Conservation (phyloP, 2,888 invertebrate species). For the Metallyticus violacea region DNA sequence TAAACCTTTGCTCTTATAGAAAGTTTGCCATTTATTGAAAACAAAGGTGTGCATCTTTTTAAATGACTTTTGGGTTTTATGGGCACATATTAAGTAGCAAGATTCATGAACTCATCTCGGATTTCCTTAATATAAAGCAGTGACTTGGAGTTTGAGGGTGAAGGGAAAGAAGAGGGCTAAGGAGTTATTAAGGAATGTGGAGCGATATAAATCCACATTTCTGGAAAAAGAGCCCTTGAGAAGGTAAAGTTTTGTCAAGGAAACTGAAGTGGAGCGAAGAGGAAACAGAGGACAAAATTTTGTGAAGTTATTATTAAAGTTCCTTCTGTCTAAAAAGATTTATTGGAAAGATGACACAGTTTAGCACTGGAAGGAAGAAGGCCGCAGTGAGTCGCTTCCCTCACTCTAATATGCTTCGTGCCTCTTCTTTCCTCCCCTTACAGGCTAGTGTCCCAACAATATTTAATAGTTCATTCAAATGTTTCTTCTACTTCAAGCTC, state of each 20-base stretch:
- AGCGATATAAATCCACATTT: conserved; percentile 4
- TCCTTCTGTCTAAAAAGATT: conserved; percentile 1
- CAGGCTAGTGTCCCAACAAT: no score
- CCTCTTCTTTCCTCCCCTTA: no score
- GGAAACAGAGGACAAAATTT: neutral
- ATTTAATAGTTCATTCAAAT: no score
- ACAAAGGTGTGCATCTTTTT: neutral
- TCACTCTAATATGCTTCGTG: no score
- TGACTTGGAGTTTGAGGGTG: neutral
- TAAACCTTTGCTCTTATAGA: neutral
- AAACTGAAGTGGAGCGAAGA: neutral
- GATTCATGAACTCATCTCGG: no score
- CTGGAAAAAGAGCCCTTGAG: conserved; percentile 8
- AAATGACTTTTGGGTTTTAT: neutral
- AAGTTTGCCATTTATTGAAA: neutral
- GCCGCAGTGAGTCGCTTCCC: no score
- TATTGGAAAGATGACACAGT: neutral
- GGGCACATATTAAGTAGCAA: neutral
- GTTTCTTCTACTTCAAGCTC: no score
- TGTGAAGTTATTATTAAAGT: conserved; percentile 7
- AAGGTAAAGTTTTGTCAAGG: conserved; percentile 11
- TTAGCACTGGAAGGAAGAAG: neutral
- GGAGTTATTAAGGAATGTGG: neutral
- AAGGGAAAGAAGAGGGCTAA: no score
- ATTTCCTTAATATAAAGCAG: no score